phyloP scores from a whole-genome alignment of 2,888 invertebrate genomes.

The Lymantria dispar region DNA sequence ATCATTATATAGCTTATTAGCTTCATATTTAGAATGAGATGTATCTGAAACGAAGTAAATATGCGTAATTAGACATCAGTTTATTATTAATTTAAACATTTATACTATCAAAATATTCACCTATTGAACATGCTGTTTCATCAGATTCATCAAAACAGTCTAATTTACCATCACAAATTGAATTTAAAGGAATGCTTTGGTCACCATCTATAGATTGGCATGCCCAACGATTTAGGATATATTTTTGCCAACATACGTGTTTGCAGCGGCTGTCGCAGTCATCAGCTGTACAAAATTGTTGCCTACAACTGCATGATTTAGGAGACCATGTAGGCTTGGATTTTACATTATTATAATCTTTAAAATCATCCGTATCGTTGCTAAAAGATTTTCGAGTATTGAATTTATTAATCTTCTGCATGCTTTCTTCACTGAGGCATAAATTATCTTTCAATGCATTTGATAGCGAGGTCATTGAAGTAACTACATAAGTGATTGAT shows the following conservation, averaged over 20 bases:
- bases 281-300: constrained; percentile 34
- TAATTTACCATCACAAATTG: constrained; percentile 65
- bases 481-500: constrained; percentile 40
- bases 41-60: constrained; percentile 35
- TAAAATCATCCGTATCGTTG: neutral
- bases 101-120: constrained; percentile 27
- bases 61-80: neutral
- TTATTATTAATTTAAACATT: neutral
- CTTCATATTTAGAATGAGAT: constrained; percentile 45
- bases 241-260: constrained; percentile 52
- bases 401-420: neutral
- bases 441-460: constrained; percentile 43
- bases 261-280: constrained; percentile 49
- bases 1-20: constrained; percentile 41
- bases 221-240: constrained; percentile 46
- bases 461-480: constrained; percentile 46
- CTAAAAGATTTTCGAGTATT: constrained; percentile 5
- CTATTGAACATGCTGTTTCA: constrained; percentile 52
- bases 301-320: constrained; percentile 47
- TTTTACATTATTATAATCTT: constrained; percentile 11
- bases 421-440: constrained; percentile 31
- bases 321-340: constrained; percentile 25
- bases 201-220: constrained; percentile 48
- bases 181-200: constrained; percentile 43
- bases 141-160: constrained; percentile 68